Evolutionary conservation across 1,140 invertebrate genomes (phyloP).

Genomic region (Drosophila tsacasi): DNA sequence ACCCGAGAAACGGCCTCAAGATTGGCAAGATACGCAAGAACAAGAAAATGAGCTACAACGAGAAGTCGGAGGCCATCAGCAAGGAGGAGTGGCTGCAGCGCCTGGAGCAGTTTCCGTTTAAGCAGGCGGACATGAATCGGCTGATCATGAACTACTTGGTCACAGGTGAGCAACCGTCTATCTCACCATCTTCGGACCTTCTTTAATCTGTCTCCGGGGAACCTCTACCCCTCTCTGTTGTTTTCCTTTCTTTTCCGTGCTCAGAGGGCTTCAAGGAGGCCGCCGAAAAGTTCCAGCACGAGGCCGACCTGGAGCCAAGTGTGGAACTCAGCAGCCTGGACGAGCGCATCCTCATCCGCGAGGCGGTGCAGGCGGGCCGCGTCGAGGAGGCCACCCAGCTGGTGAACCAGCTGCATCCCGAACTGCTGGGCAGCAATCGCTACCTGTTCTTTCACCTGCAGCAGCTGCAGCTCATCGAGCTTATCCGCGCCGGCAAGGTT

Average conservation of each 20-base stretch:
- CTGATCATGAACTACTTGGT: conserved; percentile 99
- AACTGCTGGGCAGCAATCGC: conserved; percentile 97
- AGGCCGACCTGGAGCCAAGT: conserved; percentile 94
- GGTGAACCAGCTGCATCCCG: conserved; percentile 97
- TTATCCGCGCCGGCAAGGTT: conserved; percentile 95
- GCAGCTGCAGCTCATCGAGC: conserved; percentile 97
- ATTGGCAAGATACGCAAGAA: conserved; percentile 91
- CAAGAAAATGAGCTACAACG: conserved; percentile 86
- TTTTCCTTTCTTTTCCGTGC: not conserved
- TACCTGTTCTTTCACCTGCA: conserved; percentile 98
- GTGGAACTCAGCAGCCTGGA: conserved; percentile 96
- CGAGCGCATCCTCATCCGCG: conserved; percentile 96
- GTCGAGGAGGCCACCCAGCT: conserved; percentile 97
- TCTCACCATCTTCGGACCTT: too few relatives aligned
- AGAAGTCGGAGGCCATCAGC: conserved; percentile 75
- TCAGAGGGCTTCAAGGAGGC: conserved; percentile 99
- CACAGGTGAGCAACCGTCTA: conserved; percentile 86
- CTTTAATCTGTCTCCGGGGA: too few relatives aligned
- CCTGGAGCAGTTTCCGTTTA: conserved; percentile 93
- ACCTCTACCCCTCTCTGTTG: not conserved
- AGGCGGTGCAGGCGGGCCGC: conserved; percentile 96
- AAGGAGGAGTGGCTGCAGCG: conserved; percentile 89
- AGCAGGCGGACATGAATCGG: conserved; percentile 97
- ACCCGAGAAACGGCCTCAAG: conserved; percentile 80
- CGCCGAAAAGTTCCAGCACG: conserved; percentile 97